phyloP scores from a whole-genome alignment of 2,113 vertebrate genomes.

The Sprattus sprattus region DNA sequence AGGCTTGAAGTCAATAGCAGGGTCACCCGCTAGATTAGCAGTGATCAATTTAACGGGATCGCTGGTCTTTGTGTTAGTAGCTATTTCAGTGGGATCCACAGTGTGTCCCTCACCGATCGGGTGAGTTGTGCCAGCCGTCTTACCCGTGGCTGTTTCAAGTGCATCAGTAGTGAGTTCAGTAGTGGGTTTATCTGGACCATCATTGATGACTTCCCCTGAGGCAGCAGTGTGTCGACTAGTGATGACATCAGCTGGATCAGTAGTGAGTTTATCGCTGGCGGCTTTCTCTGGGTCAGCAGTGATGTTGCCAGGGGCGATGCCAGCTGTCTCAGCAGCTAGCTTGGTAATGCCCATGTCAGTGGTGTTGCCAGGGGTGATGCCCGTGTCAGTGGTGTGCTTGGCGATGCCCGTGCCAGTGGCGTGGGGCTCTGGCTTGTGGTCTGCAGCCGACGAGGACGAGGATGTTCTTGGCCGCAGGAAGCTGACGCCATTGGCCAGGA shows the following conservation, averaged over 20 bases:
- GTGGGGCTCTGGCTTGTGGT: background rate
- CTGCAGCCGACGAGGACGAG: background rate
- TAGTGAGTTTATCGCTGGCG: background rate
- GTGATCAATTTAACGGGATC: background rate
- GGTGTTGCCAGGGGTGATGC: background rate
- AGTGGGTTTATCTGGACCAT: background rate
- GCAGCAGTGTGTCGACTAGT: background rate
- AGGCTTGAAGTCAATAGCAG: background rate
- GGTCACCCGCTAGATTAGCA: background rate
- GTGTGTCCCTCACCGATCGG: background rate
- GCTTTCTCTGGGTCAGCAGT: background rate
- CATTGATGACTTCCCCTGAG: background rate
- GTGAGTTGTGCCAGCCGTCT: background rate
- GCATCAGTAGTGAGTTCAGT: background rate
- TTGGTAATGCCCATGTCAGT: background rate
- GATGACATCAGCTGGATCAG: background rate
- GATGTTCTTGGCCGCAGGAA: background rate
- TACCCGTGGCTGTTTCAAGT: background rate
- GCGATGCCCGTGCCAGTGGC: background rate
- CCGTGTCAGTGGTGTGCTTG: background rate
- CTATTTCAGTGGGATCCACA: background rate
- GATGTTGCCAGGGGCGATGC: background rate
- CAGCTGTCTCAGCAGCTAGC: background rate
- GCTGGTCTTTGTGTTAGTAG: background rate
- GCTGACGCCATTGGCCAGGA: conserved; percentile 37